phyloP scores from a whole-genome alignment of 2,888 invertebrate species.

The Caenorhabditis sp. region DNA sequence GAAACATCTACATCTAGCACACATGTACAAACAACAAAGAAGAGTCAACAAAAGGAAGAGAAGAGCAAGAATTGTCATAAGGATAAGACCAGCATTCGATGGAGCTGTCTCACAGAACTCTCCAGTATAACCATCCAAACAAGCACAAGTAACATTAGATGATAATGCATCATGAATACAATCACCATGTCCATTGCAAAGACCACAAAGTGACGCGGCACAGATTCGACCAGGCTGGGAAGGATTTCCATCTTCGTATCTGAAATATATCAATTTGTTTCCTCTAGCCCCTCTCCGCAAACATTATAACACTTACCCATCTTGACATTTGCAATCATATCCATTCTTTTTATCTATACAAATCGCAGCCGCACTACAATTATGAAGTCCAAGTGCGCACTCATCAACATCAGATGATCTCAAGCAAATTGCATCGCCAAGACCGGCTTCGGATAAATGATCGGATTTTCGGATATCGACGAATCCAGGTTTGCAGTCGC shows the following conservation, averaged over 20 bases:
- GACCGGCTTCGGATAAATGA: constrained; percentile 45
- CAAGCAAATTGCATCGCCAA: constrained; percentile 50
- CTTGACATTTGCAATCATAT: constrained; percentile 59
- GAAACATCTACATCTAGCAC: constrained; percentile 58
- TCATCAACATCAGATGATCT: constrained; percentile 56
- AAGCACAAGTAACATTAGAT: constrained; percentile 65
- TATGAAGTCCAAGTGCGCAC: constrained; percentile 66
- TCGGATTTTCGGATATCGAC: constrained; percentile 57
- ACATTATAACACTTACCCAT: constrained; percentile 30
- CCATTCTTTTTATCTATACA: constrained; percentile 63
- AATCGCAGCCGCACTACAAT: constrained; percentile 63
- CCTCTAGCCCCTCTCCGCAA: constrained; percentile 10
- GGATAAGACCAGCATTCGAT: constrained; percentile 54
- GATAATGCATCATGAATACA: constrained; percentile 63
- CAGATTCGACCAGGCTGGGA: constrained; percentile 65
- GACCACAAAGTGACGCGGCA: constrained; percentile 59
- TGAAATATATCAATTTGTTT: constrained; percentile 9
- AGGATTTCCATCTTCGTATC: constrained; percentile 65
- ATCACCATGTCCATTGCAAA: constrained; percentile 69
- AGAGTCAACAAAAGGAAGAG: constrained; percentile 69
- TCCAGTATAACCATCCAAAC: constrained; percentile 61
- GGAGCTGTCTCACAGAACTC: constrained; percentile 60
- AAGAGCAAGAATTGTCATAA: constrained; percentile 67
- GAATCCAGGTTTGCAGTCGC: constrained; percentile 60
- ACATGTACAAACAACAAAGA: constrained; percentile 60